Conservation (phyloP, 2,113 vertebrate species). For the Scytalopus superciliaris region DNA sequence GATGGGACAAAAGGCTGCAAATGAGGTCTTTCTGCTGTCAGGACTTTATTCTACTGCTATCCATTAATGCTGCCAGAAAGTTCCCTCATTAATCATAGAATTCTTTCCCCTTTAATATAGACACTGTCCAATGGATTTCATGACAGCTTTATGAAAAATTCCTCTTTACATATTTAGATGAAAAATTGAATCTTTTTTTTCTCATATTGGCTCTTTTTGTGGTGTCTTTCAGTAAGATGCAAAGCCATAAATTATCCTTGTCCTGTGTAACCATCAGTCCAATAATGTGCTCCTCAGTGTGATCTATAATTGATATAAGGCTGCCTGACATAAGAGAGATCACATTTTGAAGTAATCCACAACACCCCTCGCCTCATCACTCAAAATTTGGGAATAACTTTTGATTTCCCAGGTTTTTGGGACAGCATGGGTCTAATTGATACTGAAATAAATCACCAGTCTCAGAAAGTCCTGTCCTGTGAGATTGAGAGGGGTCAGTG, state of each 20-base stretch:
- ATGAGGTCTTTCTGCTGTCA: background rate
- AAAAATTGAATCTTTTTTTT: background rate
- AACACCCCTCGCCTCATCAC: background rate
- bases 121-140: background rate
- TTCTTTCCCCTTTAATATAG: background rate
- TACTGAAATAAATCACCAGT: rapidly evolving
- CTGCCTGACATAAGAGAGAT: background rate
- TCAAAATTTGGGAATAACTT: background rate
- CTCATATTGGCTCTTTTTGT: background rate
- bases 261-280: background rate
- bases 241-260: background rate
- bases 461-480: background rate
- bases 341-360: background rate
- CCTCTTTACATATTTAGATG: background rate
- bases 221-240: background rate
- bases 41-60: background rate
- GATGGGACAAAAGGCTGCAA: background rate
- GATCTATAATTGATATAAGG: background rate
- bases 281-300: background rate
- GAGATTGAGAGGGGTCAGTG: background rate
- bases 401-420: background rate
- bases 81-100: background rate
- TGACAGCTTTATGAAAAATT: background rate
- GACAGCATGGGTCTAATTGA: background rate
- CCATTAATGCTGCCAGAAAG: background rate